Base-by-base conservation (phyloP, 2,888 invertebrate genomes). In the Eristalis arbustorum region DNA sequence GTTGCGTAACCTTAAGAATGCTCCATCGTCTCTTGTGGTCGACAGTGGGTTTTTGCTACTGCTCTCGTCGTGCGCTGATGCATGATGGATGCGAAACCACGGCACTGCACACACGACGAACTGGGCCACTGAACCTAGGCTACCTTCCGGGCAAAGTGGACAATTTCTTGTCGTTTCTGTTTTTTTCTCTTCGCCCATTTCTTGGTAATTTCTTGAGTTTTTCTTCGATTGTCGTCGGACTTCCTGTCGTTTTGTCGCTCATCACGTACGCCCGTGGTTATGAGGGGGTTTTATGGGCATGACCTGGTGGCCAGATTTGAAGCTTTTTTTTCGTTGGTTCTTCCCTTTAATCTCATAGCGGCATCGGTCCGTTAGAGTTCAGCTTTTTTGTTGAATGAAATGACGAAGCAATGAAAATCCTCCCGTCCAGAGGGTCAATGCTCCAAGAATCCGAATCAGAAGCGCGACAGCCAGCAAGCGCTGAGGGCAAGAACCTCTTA, bases 321-420 rank as follows among this genome's bases (percentile, higher is more conserved):
- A 72, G 75, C 72, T 69, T 63, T 59, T 31, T 31, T 31, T 4
- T 31, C 6, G 2, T 31, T 2, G n/a, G n/a, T n/a, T n/a, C n/a
- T n/a, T n/a, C n/a, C n/a, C n/a, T 31, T 81, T 67, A 63, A 87
- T 87, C 82, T 78, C 22, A 28, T 69, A 75, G 82, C 78, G 82
- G 74, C 82, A 87, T 83, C 82, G n/a, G 42, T 82, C 87, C 78
- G 87, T 83, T 87, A 82, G 69, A 79, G 82, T 74, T 83, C 81
- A 77, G 57, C 31, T 34, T 57, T 73, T 73, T 3, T 25, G 25
- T 25, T 25, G 73, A 85, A 85, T 74, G 59, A 62, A 63, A 76
- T 11, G 22, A 71, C 31, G 25, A 59, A 23, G 18, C 56, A 79
- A 42, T n/a, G 22, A 6, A 67, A 68, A 63, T 14, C 37, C 42